Percentiles rank a stretch among this genome's conserved stretches.
Evolutionary conservation across 2,797 vertebrate genomes (phyloP).

Genomic region (Siniperca obscura): DNA sequence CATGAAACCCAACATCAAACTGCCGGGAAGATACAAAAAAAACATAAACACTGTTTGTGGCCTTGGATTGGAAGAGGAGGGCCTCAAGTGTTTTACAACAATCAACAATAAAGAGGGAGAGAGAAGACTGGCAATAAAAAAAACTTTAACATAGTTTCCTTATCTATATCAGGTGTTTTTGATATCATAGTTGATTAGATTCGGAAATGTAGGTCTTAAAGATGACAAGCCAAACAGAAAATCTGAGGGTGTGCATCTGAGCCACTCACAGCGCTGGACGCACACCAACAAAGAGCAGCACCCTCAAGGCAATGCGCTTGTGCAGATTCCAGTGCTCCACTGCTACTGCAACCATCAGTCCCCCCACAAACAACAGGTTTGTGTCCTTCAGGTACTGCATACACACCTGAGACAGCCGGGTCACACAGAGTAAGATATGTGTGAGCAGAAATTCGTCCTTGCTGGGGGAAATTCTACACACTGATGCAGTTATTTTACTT

Average conservation of each 20-base stretch:
- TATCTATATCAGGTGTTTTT: slow-evolving; percentile 23
- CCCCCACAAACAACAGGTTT: slow-evolving; percentile 94
- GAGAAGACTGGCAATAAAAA: neutral
- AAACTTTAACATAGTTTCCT: neutral
- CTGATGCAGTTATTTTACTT: slow-evolving; percentile 24
- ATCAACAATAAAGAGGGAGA: slow-evolving; percentile 49
- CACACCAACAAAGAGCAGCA: slow-evolving; percentile 91
- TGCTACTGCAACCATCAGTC: slow-evolving; percentile 93
- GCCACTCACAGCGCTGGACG: slow-evolving; percentile 92
- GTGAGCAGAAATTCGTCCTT: neutral
- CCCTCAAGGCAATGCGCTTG: slow-evolving; percentile 93
- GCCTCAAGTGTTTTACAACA: slow-evolving; percentile 48
- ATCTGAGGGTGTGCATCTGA: neutral
- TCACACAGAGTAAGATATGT: neutral
- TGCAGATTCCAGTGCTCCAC: slow-evolving; percentile 97
- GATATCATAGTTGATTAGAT: slow-evolving; percentile 31
- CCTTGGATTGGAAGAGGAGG: neutral
- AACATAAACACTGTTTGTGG: neutral
- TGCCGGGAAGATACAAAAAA: slow-evolving; percentile 66
- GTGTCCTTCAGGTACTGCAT: slow-evolving; percentile 97
- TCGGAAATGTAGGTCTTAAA: neutral
- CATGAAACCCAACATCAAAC: slow-evolving; percentile 99
- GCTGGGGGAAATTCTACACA: neutral
- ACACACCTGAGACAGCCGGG: slow-evolving; percentile 87
- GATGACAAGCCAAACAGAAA: neutral